phyloP scores from a whole-genome alignment of 2,888 invertebrate species.

The Tipula helvola region DNA sequence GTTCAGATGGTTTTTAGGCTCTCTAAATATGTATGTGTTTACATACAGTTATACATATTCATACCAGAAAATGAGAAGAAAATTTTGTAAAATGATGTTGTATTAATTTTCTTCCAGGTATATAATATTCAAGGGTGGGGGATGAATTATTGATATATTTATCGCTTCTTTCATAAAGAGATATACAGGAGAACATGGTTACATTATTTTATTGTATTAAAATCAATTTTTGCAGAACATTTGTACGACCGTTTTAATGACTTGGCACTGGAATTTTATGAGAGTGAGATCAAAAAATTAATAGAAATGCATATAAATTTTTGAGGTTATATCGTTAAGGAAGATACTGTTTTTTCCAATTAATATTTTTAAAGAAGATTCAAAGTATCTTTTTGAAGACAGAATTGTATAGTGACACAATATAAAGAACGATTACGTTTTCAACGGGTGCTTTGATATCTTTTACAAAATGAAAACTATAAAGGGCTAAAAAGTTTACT shows the following conservation, averaged over 20 bases:
- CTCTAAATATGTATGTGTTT: not conserved
- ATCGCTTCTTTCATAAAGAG: not conserved
- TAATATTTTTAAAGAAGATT: no score
- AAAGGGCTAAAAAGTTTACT: no score
- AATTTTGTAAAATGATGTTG: not conserved
- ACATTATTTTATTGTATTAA: not conserved
- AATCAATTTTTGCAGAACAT: not conserved
- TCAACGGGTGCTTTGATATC: no score
- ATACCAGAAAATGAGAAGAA: not conserved
- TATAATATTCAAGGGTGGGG: not conserved
- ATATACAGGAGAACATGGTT: not conserved
- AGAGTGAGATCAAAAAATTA: not conserved
- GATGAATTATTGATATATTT: not conserved
- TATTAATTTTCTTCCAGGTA: not conserved
- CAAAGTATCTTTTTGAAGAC: no score
- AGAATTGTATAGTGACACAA: no score
- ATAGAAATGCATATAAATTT: not conserved
- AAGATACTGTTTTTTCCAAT: not conserved
- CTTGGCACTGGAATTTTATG: not conserved
- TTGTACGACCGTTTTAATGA: not conserved
- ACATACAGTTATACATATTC: not conserved
- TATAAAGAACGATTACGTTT: no score
- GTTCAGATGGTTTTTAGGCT: not conserved
- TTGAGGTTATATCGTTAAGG: not conserved
- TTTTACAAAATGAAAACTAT: no score